Evolutionary conservation across 2,113 vertebrate species (phyloP).

Genomic region (Alexandromys fortis): DNA sequence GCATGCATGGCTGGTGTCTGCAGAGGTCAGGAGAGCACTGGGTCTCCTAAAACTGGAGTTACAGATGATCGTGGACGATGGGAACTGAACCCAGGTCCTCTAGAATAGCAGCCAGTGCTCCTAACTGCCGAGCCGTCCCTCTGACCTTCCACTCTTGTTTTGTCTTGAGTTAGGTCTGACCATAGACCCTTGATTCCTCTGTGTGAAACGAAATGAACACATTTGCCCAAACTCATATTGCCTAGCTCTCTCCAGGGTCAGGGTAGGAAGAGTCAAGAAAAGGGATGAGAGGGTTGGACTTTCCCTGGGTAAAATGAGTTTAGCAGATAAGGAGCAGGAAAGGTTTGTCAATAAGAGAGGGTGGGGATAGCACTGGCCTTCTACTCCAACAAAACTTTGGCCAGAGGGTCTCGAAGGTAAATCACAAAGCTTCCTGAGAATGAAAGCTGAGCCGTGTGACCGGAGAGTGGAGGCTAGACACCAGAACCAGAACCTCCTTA

Average conservation of each 20-base stretch:
- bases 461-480: not conserved
- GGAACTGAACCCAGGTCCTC: no score
- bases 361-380: constrained; percentile 29
- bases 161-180: not conserved
- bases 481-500: constrained; percentile 18
- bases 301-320: constrained; percentile 67
- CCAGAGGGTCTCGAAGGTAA: constrained; percentile 57
- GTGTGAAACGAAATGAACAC: not conserved
- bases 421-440: constrained; percentile 48
- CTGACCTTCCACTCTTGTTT: not conserved
- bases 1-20: not conserved
- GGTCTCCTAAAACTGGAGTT: not conserved
- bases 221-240: no score
- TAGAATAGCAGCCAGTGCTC: not conserved
- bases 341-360: constrained; percentile 72
- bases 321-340: constrained; percentile 76
- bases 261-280: constrained; percentile 18
- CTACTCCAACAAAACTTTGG: constrained; percentile 53
- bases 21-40: not conserved
- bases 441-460: constrained; percentile 29
- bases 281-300: constrained; percentile 56
- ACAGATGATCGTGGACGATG: not conserved
- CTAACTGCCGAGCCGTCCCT: not conserved
- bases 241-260: not conserved
- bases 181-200: not conserved